These are phyloP conservation scores for Acrocephalus kingi DNA, from an alignment of 2,113 vertebrate species.

Conservation along the genomic window DNA sequence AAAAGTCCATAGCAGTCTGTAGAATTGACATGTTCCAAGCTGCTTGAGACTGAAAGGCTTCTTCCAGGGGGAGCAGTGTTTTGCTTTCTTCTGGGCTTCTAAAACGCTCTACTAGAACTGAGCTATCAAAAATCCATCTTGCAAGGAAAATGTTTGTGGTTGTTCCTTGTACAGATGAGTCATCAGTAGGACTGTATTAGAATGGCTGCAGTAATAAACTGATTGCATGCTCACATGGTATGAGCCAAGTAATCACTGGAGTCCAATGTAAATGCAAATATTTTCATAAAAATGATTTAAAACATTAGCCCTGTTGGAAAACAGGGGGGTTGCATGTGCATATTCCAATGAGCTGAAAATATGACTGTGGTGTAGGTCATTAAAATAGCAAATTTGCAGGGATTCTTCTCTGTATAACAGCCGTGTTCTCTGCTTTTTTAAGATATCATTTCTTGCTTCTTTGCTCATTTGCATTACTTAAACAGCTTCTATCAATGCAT, in stretches of 20 bases:
- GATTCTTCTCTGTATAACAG: neutral
- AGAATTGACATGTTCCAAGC: neutral
- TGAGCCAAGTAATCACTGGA: slow-evolving; percentile 38
- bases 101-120: neutral
- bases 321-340: neutral
- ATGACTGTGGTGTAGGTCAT: slow-evolving; percentile 7
- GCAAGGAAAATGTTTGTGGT: neutral
- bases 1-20: neutral
- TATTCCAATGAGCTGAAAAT: slow-evolving; percentile 37
- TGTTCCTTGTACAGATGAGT: neutral
- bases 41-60: neutral
- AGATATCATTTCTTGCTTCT: slow-evolving; percentile 12
- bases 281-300: slow-evolving; percentile 63
- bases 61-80: neutral
- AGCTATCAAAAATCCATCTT: neutral
- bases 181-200: neutral
- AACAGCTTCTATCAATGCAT: slow-evolving; percentile 10
- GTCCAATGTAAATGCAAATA: slow-evolving; percentile 58
- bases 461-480: slow-evolving; percentile 43
- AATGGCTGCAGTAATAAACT: slow-evolving; percentile 14
- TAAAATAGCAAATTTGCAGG: slow-evolving; percentile 19
- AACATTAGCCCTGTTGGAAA: slow-evolving; percentile 25
- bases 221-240: slow-evolving; percentile 30
- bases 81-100: neutral
- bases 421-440: neutral